Evolutionary conservation across 2,888 invertebrate genomes (phyloP), one percentile per base, ranked within the genome.

Genomic region (Eugnorisma glareosa): DNA sequence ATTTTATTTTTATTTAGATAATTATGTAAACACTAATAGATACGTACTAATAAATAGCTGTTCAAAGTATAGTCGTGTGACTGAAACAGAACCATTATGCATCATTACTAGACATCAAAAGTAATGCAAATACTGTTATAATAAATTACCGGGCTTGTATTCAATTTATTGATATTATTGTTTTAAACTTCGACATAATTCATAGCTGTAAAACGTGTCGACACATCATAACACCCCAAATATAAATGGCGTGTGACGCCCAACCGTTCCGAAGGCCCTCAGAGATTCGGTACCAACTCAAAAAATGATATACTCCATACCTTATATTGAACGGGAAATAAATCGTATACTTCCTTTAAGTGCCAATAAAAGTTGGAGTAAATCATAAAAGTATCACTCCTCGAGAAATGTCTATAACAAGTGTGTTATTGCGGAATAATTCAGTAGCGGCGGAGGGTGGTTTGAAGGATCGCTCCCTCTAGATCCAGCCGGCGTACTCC

Each of bases 301-400:
- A 95, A 96, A 96, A 96, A 95, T 96, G 95, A 96, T 96, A 95
- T 93, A 96, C 95, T 95, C 93, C 92, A 90, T 93, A 93, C 94
- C 94, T 95, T 95, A 95, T 96, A 96, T 96, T 96, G 95, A 95
- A 95, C 95, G 94, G 93, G 92, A 94, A 96, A 96, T 96, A 96
- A 96, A 96, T 96, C 95, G 95, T 95, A 95, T 96, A 96, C 95
- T 96, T 95, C 95, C 95, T 95, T 95, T 96, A 96, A 96, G 96
- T 96, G 96, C 96, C 96, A 96, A 96, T 96, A 96, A 96, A 96
- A 96, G 95, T 96, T 95, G 95, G 92, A 96, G 96, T 96, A 96
- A 96, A 96, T 96, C 96, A 96, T 96, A 96, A 96, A 96, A 96
- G 96, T 96, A 96, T 96, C 96, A 96, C 95, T 96, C 95, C 93